phyloP scores from a whole-genome alignment of 2,888 invertebrate genomes.

The Noctua janthe region DNA sequence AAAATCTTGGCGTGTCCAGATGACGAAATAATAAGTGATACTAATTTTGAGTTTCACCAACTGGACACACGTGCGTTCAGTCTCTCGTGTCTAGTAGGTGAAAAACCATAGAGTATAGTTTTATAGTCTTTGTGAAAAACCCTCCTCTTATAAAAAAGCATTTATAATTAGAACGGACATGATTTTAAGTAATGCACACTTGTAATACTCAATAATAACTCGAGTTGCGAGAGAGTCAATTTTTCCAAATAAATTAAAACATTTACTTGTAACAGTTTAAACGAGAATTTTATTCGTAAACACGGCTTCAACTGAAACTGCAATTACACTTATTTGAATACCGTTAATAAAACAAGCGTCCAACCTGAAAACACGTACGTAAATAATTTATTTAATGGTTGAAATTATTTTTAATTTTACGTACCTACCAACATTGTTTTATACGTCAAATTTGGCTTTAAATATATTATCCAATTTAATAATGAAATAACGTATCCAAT shows the following conservation, averaged over 20 bases:
- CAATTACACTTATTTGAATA: slow-evolving; percentile 27
- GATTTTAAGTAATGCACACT: too few relatives aligned
- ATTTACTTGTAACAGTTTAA: slow-evolving; percentile 17
- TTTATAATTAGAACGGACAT: too few relatives aligned
- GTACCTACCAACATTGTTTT: too few relatives aligned
- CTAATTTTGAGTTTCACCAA: too few relatives aligned
- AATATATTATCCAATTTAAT: neutral
- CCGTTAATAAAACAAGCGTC: slow-evolving; percentile 21
- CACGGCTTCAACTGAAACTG: slow-evolving; percentile 7
- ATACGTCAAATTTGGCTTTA: neutral
- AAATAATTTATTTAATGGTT: slow-evolving; percentile 28
- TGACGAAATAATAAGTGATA: too few relatives aligned
- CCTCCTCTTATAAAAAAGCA: too few relatives aligned
- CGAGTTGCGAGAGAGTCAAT: neutral
- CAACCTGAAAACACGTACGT: slow-evolving; percentile 14
- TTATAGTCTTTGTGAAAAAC: too few relatives aligned
- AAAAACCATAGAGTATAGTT: too few relatives aligned
- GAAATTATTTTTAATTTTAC: neutral
- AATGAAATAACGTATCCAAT: neutral
- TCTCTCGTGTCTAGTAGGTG: too few relatives aligned
- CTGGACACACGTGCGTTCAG: too few relatives aligned
- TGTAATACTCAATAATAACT: neutral
- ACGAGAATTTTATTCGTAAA: slow-evolving; percentile 26
- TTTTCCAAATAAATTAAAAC: slow-evolving; percentile 20
- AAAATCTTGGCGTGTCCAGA: too few relatives aligned